phyloP scores from a whole-genome alignment of 2,113 vertebrate species.

The Paradoxurus hermaphroditus region DNA sequence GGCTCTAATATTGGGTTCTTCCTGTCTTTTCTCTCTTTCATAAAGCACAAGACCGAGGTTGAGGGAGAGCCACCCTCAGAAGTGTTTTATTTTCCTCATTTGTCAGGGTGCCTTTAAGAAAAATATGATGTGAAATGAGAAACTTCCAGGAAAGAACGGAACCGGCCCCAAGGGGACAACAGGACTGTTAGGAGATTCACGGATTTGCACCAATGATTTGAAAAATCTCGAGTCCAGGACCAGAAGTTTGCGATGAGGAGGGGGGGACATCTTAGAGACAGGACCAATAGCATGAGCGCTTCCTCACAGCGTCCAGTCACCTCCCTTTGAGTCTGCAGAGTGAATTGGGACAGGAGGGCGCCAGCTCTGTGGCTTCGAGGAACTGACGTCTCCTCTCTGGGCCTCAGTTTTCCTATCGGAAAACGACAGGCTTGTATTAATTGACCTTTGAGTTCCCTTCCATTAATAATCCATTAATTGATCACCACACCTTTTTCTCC shows the following conservation, averaged over 20 bases:
- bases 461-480: background rate
- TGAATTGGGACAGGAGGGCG: background rate
- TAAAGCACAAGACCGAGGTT: background rate
- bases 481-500: background rate
- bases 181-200: background rate
- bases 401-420: background rate
- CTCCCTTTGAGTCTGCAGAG: background rate
- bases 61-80: background rate
- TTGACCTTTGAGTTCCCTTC: background rate
- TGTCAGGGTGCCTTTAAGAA: conserved; percentile 40
- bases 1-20: background rate
- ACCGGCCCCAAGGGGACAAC: background rate
- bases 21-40: background rate
- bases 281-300: too few relatives aligned
- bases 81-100: conserved; percentile 41
- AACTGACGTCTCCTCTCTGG: background rate
- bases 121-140: conserved; percentile 3
- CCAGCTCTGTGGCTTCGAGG: background rate
- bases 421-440: background rate
- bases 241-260: background rate
- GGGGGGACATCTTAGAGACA: background rate
- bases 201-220: background rate
- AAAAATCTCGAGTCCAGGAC: background rate
- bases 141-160: background rate
- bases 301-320: background rate